Percentiles rank a stretch among this genome's conserved stretches.
These are phyloP conservation scores for Acanthochromis polyacanthus DNA, from an alignment of 2,113 vertebrate genomes.

Conservation along the genomic window DNA sequence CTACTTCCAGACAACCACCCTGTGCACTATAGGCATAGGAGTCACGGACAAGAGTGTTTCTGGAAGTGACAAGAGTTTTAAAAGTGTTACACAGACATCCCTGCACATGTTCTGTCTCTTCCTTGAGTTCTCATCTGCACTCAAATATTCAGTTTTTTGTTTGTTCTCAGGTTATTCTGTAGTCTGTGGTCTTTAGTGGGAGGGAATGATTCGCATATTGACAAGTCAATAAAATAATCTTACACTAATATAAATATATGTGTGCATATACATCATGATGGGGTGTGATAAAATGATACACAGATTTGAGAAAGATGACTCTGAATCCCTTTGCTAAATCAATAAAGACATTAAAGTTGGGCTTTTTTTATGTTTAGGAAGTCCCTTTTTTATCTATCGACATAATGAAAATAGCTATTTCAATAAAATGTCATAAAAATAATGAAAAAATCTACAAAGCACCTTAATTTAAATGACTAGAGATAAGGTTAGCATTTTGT, in stretches of 20 bases:
- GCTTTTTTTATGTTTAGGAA: slow-evolving; percentile 49
- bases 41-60: slow-evolving; percentile 83
- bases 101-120: slow-evolving; percentile 66
- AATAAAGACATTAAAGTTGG: slow-evolving; percentile 22
- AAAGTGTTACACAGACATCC: slow-evolving; percentile 60
- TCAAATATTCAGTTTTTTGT: background rate
- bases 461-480: slow-evolving; percentile 30
- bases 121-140: slow-evolving; percentile 77
- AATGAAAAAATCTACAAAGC: slow-evolving; percentile 61
- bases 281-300: background rate
- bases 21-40: slow-evolving; percentile 72
- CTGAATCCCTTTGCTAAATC: background rate
- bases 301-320: background rate
- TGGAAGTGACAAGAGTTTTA: slow-evolving; percentile 85
- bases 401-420: slow-evolving; percentile 29
- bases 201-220: slow-evolving; percentile 1
- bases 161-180: background rate
- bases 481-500: slow-evolving; percentile 68
- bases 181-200: background rate
- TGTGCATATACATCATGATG: slow-evolving; percentile 4
- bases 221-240: background rate
- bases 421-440: slow-evolving; percentile 54
- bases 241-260: slow-evolving; percentile 5
- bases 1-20: slow-evolving; percentile 85
- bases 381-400: slow-evolving; percentile 41